phyloP scores from a whole-genome alignment of 2,797 vertebrate species.

The Heterohyrax brucei region DNA sequence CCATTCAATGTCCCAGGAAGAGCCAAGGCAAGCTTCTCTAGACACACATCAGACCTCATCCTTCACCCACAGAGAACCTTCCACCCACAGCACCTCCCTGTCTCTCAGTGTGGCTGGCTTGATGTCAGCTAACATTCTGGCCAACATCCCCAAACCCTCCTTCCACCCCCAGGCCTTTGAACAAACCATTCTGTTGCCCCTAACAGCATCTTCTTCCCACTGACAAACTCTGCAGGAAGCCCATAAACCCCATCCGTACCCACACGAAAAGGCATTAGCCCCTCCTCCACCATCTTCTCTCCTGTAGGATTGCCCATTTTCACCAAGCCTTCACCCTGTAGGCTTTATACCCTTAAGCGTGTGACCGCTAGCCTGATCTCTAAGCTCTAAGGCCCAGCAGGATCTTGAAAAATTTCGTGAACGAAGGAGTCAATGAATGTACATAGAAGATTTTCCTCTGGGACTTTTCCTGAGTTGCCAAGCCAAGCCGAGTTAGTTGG shows the following conservation, averaged over 20 bases:
- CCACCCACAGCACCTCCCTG: neutral
- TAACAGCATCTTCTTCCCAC: neutral
- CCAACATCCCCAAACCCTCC: neutral
- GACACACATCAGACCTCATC: neutral
- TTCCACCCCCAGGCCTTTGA: neutral
- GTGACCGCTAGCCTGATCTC: neutral
- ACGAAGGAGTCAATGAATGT: neutral
- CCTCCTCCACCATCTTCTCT: neutral
- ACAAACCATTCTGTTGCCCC: neutral
- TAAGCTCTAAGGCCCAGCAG: neutral
- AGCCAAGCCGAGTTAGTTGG: neutral
- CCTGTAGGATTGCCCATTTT: neutral
- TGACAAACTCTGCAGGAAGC: neutral
- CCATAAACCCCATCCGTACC: neutral
- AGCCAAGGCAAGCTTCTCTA: neutral
- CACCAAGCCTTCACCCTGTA: conserved; percentile 1
- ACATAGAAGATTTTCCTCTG: neutral
- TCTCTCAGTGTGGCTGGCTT: neutral
- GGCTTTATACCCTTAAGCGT: neutral
- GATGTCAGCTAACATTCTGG: neutral
- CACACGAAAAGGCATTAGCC: neutral
- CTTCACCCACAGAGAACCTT: neutral
- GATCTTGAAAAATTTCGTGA: neutral
- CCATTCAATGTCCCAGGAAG: neutral
- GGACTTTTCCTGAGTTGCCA: neutral